phyloP scores from a whole-genome alignment of 2,888 invertebrate genomes.

The Allacma fusca region DNA sequence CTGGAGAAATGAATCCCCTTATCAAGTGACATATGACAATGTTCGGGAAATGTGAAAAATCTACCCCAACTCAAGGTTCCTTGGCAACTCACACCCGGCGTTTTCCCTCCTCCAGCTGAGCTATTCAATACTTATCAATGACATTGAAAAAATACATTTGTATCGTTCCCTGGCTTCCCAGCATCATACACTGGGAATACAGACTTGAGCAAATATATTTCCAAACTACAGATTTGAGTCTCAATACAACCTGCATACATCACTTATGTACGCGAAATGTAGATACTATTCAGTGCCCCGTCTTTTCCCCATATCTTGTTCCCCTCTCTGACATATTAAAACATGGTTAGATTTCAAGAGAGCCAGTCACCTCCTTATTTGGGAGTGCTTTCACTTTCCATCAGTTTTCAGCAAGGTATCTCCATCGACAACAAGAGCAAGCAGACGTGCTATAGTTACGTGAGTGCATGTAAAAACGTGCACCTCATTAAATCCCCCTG shows the following conservation, averaged over 20 bases:
- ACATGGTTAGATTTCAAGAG: not conserved
- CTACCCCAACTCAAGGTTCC: constrained; percentile 11
- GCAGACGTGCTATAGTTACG: not conserved
- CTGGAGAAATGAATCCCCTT: not conserved
- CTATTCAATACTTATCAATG: constrained; percentile 42
- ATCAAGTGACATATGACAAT: constrained; percentile 36
- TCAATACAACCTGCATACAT: too few species aligned
- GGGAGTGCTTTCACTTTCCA: constrained; percentile 20
- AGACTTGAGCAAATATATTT: not conserved
- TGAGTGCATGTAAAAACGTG: not conserved
- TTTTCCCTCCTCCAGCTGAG: constrained; percentile 46
- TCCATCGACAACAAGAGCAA: not conserved
- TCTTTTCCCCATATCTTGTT: not conserved
- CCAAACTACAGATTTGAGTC: not conserved
- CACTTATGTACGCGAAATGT: too few species aligned
- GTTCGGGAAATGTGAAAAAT: constrained; percentile 21
- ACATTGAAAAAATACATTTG: constrained; percentile 34
- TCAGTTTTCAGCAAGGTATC: constrained; percentile 3
- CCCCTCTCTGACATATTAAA: not conserved
- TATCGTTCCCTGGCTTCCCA: not conserved
- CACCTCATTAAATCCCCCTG: constrained; percentile 37
- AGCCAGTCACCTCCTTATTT: constrained; percentile 5
- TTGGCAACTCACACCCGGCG: constrained; percentile 44
- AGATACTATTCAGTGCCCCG: not conserved
- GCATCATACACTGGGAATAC: not conserved